Evolutionary conservation across 2,888 invertebrate genomes (phyloP).

Genomic region (Ormyrus nitidulus): DNA sequence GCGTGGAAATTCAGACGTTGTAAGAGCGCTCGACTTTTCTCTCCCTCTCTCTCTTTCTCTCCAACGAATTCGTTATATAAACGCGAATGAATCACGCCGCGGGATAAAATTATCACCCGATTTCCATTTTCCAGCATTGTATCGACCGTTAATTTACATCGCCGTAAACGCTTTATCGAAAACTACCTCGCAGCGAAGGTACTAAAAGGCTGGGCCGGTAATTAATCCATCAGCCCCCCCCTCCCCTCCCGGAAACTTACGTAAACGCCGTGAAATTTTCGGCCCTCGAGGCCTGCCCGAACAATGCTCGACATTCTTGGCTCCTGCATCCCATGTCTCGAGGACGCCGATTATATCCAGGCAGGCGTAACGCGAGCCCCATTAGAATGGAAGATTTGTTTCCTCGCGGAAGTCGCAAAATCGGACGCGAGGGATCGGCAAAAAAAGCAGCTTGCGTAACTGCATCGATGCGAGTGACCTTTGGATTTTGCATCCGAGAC

Average conservation of each 20-base stretch:
- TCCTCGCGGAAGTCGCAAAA: slow-evolving; percentile 61
- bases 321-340: slow-evolving; percentile 24
- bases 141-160: not conserved
- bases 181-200: too few relatives aligned
- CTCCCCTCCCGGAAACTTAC: too few relatives aligned
- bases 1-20: slow-evolving; percentile 20
- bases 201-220: too few relatives aligned
- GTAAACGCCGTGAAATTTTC: too few relatives aligned
- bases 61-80: slow-evolving; percentile 40
- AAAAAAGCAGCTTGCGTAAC: slow-evolving; percentile 15
- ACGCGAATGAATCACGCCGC: slow-evolving; percentile 13
- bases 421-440: slow-evolving; percentile 6
- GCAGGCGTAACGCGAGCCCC: slow-evolving; percentile 33
- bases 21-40: slow-evolving; percentile 26
- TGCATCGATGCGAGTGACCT: slow-evolving; percentile 8
- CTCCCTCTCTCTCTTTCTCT: not conserved
- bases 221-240: too few relatives aligned
- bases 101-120: slow-evolving; percentile 25
- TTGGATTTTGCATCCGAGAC: slow-evolving; percentile 15
- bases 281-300: too few relatives aligned
- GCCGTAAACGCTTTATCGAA: not conserved
- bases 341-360: not conserved
- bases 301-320: not conserved
- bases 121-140: slow-evolving; percentile 17
- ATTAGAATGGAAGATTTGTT: slow-evolving; percentile 61